Evolutionary conservation across 2,113 vertebrate species (phyloP), one percentile per base, ranked within the genome.

Genomic region (Clarias macrocephalus): DNA sequence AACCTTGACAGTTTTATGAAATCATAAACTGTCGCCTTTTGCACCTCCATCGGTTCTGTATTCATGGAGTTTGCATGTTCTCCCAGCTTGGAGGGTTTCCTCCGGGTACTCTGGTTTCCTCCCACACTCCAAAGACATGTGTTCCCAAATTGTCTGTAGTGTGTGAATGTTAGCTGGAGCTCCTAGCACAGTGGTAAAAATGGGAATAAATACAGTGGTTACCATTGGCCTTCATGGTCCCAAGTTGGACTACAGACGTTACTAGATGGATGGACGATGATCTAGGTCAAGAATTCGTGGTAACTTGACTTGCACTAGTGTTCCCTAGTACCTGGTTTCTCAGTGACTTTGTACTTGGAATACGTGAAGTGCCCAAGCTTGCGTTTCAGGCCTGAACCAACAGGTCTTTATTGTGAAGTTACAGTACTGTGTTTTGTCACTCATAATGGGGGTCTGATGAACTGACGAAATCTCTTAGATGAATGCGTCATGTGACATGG

Each of bases 1-100:
- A n/a, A n/a, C n/a, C n/a, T n/a, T 79, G 52, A 23, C 30, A 23
- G 54, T 84, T 83, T 60, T 59, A 84, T 54, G 28, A 48, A 80
- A 59, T 81, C 85, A 75, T 86, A 84, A 56, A 72, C 66, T 48
- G 48, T 48, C 48, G 7, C 48, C 48, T 48, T 48, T 48, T 48
- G 48, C 48, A 48, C 48, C 48, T 48, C 48, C 48, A 48, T 6
- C 7, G 48, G 48, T 7, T 8, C 48, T 48, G 48, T 8, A 7
- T 48, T 6, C 42, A 42, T 42, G 6, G 42, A 42, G 42, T 42
- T 42, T 42, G 42, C 42, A 42, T 42, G 42, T 42, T 42, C 33
- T 37, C 33, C 33, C 33, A 2, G 42, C 48, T 48, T 48, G 48
- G 48, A 48, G 48, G 48, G 7, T 48, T 48, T 48, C 48, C 48